Conservation (phyloP, 2,888 invertebrate genomes). For the Tachina fera region DNA sequence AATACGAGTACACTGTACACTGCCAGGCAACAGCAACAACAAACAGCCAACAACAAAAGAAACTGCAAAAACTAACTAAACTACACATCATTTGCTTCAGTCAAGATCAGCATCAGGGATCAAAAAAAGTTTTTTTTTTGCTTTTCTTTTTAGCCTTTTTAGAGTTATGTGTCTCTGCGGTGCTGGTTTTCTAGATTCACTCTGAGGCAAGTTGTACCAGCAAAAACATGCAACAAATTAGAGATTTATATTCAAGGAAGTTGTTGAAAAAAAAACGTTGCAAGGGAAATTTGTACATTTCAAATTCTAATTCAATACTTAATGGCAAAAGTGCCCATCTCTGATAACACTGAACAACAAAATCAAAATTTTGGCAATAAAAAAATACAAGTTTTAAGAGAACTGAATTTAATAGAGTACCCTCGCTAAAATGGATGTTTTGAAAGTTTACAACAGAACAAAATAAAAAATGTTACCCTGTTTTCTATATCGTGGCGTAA, state of each 20-base stretch:
- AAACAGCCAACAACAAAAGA: not conserved
- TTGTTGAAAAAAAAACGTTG: no score
- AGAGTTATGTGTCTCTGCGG: not conserved
- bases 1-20: constrained; percentile 9
- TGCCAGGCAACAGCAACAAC: not conserved
- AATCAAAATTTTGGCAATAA: no score
- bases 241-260: not conserved
- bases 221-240: not conserved
- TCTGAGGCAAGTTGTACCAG: not conserved
- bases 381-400: no score
- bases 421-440: no score
- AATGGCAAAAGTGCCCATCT: not conserved
- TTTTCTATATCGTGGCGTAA: no score
- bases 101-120: constrained; percentile 47
- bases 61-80: constrained; percentile 30
- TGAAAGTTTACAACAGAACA: no score
- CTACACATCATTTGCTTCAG: constrained; percentile 47
- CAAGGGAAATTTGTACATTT: constrained; percentile 9
- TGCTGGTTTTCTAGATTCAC: constrained; percentile 16
- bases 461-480: no score
- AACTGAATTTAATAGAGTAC: no score
- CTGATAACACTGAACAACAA: not conserved
- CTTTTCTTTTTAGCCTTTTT: not conserved
- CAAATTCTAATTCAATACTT: not conserved
- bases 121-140: not conserved